Evolutionary conservation across 2,113 vertebrate genomes (phyloP).

Genomic region (Geococcyx californianus): DNA sequence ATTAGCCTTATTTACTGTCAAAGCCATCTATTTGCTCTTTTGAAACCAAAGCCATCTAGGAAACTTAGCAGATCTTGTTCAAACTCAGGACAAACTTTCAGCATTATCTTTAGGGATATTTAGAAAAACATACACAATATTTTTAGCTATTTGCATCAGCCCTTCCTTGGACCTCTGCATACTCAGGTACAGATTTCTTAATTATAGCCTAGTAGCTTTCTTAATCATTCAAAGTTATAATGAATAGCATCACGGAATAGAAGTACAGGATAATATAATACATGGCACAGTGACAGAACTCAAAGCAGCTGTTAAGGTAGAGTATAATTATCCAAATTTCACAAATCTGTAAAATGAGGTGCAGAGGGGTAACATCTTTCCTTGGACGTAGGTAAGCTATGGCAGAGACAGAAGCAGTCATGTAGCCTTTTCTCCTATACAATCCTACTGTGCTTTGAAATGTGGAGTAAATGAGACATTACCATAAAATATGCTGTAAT

Average conservation of each 20-base stretch:
- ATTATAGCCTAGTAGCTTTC: constrained; percentile 19
- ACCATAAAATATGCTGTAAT: constrained; percentile 3
- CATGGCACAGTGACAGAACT: neutral
- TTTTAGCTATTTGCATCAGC: neutral
- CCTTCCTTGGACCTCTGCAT: neutral
- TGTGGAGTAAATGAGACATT: neutral
- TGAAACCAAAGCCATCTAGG: neutral
- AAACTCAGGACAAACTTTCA: neutral
- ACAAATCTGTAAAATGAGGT: neutral
- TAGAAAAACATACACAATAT: neutral
- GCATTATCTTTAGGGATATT: neutral
- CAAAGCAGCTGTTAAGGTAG: neutral
- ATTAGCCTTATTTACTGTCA: neutral
- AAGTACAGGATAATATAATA: neutral
- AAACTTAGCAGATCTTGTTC: neutral
- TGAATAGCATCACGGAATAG: neutral
- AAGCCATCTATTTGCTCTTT: neutral
- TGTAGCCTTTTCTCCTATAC: neutral
- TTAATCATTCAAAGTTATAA: constrained; percentile 32
- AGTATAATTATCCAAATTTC: constrained; percentile 9
- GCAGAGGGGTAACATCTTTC: neutral
- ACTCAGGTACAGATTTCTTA: constrained; percentile 11
- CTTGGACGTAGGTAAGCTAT: neutral
- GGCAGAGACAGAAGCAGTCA: neutral
- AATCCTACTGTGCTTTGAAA: neutral